Conservation (phyloP, 1,140 invertebrate genomes). For the Ridgeia piscesae region DNA sequence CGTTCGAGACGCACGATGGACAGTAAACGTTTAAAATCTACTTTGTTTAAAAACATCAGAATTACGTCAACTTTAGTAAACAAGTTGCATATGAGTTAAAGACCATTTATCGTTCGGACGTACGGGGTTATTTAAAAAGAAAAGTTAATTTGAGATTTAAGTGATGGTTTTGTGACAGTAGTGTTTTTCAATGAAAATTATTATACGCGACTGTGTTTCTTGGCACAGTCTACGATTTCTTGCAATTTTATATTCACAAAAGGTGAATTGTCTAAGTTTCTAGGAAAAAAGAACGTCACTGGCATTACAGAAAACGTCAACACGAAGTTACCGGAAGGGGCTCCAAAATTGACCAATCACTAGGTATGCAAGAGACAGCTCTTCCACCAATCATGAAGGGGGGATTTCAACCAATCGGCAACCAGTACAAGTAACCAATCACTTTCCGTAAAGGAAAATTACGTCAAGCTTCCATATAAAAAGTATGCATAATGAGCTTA, state of each 20-base stretch:
- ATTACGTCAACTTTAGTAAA: too few relatives aligned
- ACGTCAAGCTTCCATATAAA: background rate
- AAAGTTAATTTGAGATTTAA: too few relatives aligned
- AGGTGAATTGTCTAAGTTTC: background rate
- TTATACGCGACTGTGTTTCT: background rate
- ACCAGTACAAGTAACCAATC: background rate
- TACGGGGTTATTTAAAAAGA: too few relatives aligned
- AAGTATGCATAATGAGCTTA: slow-evolving; percentile 6
- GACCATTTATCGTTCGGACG: too few relatives aligned
- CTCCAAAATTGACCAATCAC: background rate
- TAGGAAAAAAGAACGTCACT: background rate
- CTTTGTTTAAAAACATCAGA: too few relatives aligned
- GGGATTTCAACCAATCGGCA: background rate
- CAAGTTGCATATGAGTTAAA: too few relatives aligned
- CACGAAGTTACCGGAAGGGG: background rate
- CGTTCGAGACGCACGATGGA: too few relatives aligned
- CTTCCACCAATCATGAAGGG: background rate
- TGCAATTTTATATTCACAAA: background rate
- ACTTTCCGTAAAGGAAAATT: background rate
- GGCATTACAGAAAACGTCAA: background rate
- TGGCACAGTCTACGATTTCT: background rate
- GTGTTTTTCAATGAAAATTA: background rate
- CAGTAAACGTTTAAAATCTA: too few relatives aligned
- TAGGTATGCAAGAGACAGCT: background rate
- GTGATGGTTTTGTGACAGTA: background rate